Base-by-base conservation (phyloP, 2,888 invertebrate species). In the Acanthacorydalis orientalis region DNA sequence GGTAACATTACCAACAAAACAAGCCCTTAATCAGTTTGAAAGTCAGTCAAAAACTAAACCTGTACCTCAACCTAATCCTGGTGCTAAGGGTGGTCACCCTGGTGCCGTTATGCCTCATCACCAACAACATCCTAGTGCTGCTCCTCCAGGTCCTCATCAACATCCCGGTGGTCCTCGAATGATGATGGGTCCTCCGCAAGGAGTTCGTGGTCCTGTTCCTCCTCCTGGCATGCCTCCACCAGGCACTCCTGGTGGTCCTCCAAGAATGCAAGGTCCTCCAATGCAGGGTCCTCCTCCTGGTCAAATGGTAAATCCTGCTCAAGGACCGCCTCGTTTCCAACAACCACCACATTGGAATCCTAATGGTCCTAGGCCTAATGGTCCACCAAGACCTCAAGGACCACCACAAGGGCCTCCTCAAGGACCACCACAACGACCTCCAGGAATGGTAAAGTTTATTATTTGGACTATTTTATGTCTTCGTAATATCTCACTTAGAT, bases 1-100 rank as follows among this genome's bases (percentile, higher is more conserved):
- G 46, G 96, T 97, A 44, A 92, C 96, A 40, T 83, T 87, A 63
- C 95, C 95, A 51, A 95, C 90, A 52, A 95, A 95, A 70, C 89
- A 91, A 69, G 80, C 80, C 31, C 64, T 81, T 54, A 80, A 78
- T 63, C 80, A 88, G 71, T 91, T 91, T 68, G 91, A 91, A 69
- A 87, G 90, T 63, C 87, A 90, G 67, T 89, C 88, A 54, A 90
- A 90, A 72, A 88, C 89, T 32, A 74, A 90, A 53, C 85, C 89
- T 32, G 78, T 83, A 15, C 88, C 89, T 42, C 81, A 86, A 44
- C 79, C 80, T 31, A 78, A 79, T 59, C 73, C 73, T 61, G 67
- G 69, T 51, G 68, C 70, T 31, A 73, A 80, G 56, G 78, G 78
- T 55, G 64, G 63, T 52, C 77, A 77, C 58, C 75, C 75, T 4